Conservation (phyloP, 1,140 invertebrate species). For the Drosophila equinoxialis region DNA sequence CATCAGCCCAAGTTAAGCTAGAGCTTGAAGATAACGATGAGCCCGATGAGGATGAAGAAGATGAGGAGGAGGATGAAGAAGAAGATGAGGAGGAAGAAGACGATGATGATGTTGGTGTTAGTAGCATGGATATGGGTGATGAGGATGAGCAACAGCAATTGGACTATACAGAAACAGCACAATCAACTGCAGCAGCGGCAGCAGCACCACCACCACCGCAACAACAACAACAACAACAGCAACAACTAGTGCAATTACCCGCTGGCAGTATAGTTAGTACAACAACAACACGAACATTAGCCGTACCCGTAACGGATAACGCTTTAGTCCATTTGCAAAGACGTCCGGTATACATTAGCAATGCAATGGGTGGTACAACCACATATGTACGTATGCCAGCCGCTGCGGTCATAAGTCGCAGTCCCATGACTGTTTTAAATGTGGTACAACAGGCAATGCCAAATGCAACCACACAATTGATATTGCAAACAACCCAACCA, state of each 20-base stretch:
- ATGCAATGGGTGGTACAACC: slow-evolving; percentile 66
- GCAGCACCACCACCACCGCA: slow-evolving; percentile 26
- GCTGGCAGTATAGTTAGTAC: slow-evolving; percentile 77
- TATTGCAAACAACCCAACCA: slow-evolving; percentile 60
- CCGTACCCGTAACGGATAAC: slow-evolving; percentile 73
- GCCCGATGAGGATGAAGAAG: slow-evolving; percentile 62
- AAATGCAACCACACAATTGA: slow-evolving; percentile 62
- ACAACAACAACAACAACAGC: slow-evolving; percentile 22
- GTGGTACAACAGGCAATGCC: slow-evolving; percentile 73
- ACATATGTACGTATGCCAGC: slow-evolving; percentile 77
- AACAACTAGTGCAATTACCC: slow-evolving; percentile 71
- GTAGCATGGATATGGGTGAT: slow-evolving; percentile 13
- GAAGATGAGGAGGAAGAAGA: slow-evolving; percentile 17
- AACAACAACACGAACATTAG: slow-evolving; percentile 60
- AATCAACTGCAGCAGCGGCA: slow-evolving; percentile 14
- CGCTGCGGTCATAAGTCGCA: slow-evolving; percentile 71
- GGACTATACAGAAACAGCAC: slow-evolving; percentile 40
- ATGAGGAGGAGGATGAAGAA: slow-evolving; percentile 52
- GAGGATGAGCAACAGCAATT: slow-evolving; percentile 23
- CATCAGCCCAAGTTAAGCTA: slow-evolving; percentile 63
- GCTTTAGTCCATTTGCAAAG: slow-evolving; percentile 76
- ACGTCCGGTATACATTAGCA: slow-evolving; percentile 78
- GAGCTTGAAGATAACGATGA: slow-evolving; percentile 68
- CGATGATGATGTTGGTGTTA: slow-evolving; percentile 2
- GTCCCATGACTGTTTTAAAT: slow-evolving; percentile 80